Percentiles rank a stretch among this genome's conserved stretches.
phyloP scores from a whole-genome alignment of 2,113 vertebrate genomes.

The Oryzias curvinotus region DNA sequence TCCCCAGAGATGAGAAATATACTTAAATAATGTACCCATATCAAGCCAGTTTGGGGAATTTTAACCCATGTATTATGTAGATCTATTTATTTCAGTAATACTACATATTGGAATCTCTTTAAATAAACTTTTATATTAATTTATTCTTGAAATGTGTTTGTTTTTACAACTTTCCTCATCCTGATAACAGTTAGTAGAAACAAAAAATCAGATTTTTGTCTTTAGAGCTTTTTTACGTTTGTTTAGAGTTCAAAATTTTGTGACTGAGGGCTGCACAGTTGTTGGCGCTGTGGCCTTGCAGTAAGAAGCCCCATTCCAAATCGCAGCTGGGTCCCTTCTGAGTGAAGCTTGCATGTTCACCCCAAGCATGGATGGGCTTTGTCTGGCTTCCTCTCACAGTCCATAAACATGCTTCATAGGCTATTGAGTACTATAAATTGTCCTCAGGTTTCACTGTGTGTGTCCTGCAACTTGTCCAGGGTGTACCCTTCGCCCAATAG shows the following conservation, averaged over 20 bases:
- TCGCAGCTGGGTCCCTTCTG: too few species aligned
- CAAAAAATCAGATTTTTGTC: neutral
- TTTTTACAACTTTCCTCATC: conserved; percentile 12
- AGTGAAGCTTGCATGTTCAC: too few species aligned
- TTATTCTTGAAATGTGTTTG: conserved; percentile 23
- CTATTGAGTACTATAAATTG: too few species aligned
- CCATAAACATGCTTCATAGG: too few species aligned
- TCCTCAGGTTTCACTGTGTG: too few species aligned
- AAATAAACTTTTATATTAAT: conserved; percentile 75
- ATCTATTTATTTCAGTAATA: conserved; percentile 39
- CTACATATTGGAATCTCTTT: conserved; percentile 42
- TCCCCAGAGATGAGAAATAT: conserved; percentile 40
- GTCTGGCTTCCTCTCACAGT: too few species aligned
- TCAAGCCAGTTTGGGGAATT: conserved; percentile 54
- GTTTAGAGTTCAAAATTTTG: neutral
- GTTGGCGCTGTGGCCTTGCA: too few species aligned
- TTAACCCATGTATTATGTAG: conserved; percentile 48
- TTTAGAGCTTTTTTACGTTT: neutral
- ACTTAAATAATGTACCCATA: conserved; percentile 41
- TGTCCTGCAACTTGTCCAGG: too few species aligned
- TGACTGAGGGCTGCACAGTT: too few species aligned
- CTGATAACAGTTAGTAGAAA: neutral
- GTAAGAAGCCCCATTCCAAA: too few species aligned
- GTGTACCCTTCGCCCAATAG: too few species aligned
- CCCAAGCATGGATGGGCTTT: too few species aligned